Base-by-base conservation (phyloP, 2,797 vertebrate species). In the Bucorvus abyssinicus region DNA sequence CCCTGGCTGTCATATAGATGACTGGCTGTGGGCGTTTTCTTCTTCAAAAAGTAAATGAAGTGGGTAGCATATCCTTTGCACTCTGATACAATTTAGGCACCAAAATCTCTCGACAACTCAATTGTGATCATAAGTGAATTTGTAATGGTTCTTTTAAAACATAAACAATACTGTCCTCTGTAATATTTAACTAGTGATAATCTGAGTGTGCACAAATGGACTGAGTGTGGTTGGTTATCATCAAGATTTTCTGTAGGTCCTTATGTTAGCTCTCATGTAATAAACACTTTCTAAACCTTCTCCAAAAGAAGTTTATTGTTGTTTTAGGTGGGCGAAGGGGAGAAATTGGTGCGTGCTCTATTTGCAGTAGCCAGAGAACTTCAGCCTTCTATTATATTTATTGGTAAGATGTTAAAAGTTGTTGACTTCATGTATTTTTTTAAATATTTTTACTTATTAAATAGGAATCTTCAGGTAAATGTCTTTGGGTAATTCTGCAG, bases 361-460 rank as follows among this genome's bases (percentile, higher is more conserved):
- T 99, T 99, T 98, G 98, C 99, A 34, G 99, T 99, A 76, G 99
- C 99, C 93, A 98, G 99, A 97, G 99, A 99, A 97, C 98, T 99
- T 90, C 99, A 99, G 57, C 99, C 99, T 29, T 99, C 99, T 45
- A 98, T 99, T 96, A 99, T 99, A 98, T 99, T 99, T 96, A 99
- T 99, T 52, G 99, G 99, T 99, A 97, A 97, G 98, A 92, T 8
- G 2, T 74, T 67, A 67, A 56, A 74, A 40, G 23, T 21, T 95
- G 29, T 76, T 94, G 84, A 47, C 23, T 80, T 47, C 38, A 12
- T 69, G 26, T 52, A 21, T 55, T 90, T 84, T 53, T 27, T 84
- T 68, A 71, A 80, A 15, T 56, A 44, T 14, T 50, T 38, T 47
- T 40, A 29, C 9, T 81, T 56, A 36, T 0, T 27, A 34, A 49